Conservation (phyloP, 2,888 invertebrate species). For the Bedellia somnulentella region DNA sequence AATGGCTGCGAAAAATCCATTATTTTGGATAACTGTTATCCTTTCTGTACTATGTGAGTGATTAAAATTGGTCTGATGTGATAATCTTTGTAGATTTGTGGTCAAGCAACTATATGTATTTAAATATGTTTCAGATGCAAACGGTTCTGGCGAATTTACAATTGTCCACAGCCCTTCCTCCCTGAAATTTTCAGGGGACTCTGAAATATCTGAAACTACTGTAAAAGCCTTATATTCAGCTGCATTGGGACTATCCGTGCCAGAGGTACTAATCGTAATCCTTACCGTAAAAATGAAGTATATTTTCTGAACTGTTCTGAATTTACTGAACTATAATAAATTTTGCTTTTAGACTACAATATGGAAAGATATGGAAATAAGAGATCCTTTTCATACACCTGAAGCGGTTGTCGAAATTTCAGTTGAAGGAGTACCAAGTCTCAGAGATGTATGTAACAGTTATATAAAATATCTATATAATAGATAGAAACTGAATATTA, state of each 20-base stretch:
- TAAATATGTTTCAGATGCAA: conserved; percentile 34
- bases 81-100: too few relatives aligned
- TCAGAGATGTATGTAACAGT: conserved; percentile 48
- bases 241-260: conserved; percentile 71
- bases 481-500: too few relatives aligned
- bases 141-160: conserved; percentile 67
- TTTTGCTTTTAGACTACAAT: conserved; percentile 55
- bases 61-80: too few relatives aligned
- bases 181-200: conserved; percentile 68
- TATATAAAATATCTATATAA: too few relatives aligned
- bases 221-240: conserved; percentile 74
- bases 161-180: conserved; percentile 70
- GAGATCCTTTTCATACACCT: conserved; percentile 73
- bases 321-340: not conserved
- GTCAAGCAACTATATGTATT: too few relatives aligned
- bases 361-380: conserved; percentile 70
- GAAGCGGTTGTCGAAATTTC: conserved; percentile 70
- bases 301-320: not conserved
- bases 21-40: conserved; percentile 36
- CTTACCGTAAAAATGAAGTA: not conserved
- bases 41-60: conserved; percentile 40
- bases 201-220: conserved; percentile 63
- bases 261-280: conserved; percentile 56
- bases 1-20: conserved; percentile 41
- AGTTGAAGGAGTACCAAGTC: conserved; percentile 67